Evolutionary conservation across 2,888 invertebrate species (phyloP), one percentile per base, ranked within the genome.

Genomic region (Mystacides longicornis): DNA sequence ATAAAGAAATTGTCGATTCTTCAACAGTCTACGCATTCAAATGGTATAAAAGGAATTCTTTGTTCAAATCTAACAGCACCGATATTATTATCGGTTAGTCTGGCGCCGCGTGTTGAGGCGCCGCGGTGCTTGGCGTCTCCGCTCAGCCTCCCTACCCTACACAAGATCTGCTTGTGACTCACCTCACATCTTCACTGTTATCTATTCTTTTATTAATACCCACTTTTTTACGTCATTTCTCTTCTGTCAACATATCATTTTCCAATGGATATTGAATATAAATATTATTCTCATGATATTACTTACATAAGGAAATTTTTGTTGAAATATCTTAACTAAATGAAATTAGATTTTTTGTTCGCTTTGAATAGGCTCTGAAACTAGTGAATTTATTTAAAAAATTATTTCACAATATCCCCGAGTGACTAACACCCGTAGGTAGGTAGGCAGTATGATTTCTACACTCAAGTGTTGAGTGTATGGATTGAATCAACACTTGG

Each of bases 61-160:
- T 59, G 56, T 59, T 56, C 51, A 56, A 37, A 16, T 37, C 37
- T 37, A 37, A 37, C 37, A 47, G 51, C 37, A 20, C 23, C 48
- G 56, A 49, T 52, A 52, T 43, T 45, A 48, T 52, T 52, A 45
- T 51, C 31, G 59, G 55, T 46, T 51, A 45, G 50, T 23, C 19
- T 48, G 51, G 51, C 51, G 55, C 55, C 55, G n/a, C 19, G 23
- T 47, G 46, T 7, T 46, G 33, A 31, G 51, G 20, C 23, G 37
- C 37, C 37, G 4, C n/a, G 37, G 37, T 14, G 37, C 37, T 46
- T 42, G 55, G 46, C 51, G 51, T 47, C 45, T 58, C 16, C 49
- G 37, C 18, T 21, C 46, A 49, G 22, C 54, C 52, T 49, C 45
- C n/a, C 18, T 49, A n/a, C 50, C 23, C 20, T 46, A 7, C 22